Base-by-base conservation (phyloP, 2,888 invertebrate species). In the Trilocha varians region DNA sequence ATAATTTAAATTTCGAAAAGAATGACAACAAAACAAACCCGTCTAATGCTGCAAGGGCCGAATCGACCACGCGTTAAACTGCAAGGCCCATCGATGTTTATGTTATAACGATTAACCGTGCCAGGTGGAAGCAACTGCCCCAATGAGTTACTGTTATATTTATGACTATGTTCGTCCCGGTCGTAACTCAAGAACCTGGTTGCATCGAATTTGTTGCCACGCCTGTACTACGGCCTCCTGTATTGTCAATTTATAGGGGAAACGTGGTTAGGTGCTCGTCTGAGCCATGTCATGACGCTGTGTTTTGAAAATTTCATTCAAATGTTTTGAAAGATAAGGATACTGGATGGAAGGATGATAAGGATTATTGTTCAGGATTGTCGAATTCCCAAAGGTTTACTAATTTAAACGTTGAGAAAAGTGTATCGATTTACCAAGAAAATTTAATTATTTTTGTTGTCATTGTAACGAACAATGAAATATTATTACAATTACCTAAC, bases 121-220 rank as follows among this genome's bases (percentile, higher is more conserved):
- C 70, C 80, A 79, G 80, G 82, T 82, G 82, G 65, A 62, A 49
- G 58, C 57, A 73, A 82, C 68, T 69, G 70, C 71, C 58, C 49
- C 61, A 52, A 60, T 74, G 77, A 79, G 70, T 72, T 73, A 80
- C 71, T 67, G 76, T 72, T 72, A 73, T 76, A 76, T 74, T 73
- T 75, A 75, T 68, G 43, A 37, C 37, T 18, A 34, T 43, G 43
- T 43, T 41, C 41, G 41, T 41, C 41, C 43, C 57, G 53, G 36
- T 49, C 64, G 57, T 65, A 62, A 63, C 61, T 62, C 64, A 65
- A 58, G 59, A 55, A 59, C 55, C 50, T 56, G 52, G 33, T 32
- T 40, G 43, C 43, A 38, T 40, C 40, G 40, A 38, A 34, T 42
- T 39, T 34, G 40, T 37, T 42, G 42, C 32, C 38, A 25, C 36